A percentile compares a stretch with the other conserved stretches of the same genome.
phyloP scores from a whole-genome alignment of 1,140 invertebrate genomes.

The Ectropis grisescens region DNA sequence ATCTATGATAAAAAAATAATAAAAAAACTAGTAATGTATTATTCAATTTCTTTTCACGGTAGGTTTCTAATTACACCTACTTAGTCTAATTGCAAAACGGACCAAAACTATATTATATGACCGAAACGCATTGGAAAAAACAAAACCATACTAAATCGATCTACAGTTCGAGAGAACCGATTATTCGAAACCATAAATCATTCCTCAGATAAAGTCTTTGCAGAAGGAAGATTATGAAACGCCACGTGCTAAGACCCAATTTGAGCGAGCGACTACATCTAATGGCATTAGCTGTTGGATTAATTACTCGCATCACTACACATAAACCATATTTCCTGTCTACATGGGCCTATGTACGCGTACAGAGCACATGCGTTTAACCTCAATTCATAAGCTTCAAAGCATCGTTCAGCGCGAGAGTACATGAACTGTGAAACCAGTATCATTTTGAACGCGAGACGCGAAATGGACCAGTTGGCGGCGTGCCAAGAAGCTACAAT shows the following conservation, averaged over 20 bases:
- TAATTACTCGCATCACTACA: conserved; percentile 49
- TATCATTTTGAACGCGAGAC: conserved; percentile 41
- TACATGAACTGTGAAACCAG: conserved; percentile 52
- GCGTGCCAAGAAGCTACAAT: conserved; percentile 35
- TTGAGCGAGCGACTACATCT: conserved; percentile 29
- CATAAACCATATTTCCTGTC: conserved; percentile 43
- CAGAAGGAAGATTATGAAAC: conserved; percentile 16
- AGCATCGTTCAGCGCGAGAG: conserved; percentile 35
- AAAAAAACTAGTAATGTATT: too few relatives aligned
- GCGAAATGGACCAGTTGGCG: conserved; percentile 56
- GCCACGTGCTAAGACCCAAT: conserved; percentile 14
- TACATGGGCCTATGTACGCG: conserved; percentile 18
- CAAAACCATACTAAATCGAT: too few relatives aligned
- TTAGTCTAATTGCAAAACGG: too few relatives aligned
- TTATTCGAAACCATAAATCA: too few relatives aligned
- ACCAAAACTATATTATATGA: too few relatives aligned
- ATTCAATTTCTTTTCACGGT: too few relatives aligned
- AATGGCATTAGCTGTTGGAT: conserved; percentile 35
- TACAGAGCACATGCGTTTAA: conserved; percentile 33
- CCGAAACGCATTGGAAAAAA: too few relatives aligned
- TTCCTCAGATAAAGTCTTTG: too few relatives aligned
- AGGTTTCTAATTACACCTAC: too few relatives aligned
- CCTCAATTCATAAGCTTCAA: conserved; percentile 49
- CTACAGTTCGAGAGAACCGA: too few relatives aligned
- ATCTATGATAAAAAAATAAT: too few relatives aligned